Evolutionary conservation across 2,888 invertebrate genomes (phyloP).

Genomic region (Asteroscopus sphinx): DNA sequence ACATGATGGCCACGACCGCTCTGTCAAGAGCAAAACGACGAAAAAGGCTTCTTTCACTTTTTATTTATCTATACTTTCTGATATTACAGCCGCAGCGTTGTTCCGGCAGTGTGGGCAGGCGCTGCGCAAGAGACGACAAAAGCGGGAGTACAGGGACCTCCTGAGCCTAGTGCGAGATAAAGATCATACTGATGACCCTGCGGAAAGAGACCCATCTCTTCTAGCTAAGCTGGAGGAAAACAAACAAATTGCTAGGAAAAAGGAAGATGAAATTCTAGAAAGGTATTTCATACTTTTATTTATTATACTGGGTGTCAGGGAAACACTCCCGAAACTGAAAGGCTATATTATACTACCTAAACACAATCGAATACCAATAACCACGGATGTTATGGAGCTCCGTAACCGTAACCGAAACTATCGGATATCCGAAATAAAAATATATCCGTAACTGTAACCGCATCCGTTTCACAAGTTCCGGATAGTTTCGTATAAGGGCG

Average conservation of each 20-base stretch:
- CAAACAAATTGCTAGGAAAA: constrained; percentile 64
- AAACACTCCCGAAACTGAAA: too few relatives aligned
- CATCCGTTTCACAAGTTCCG: too few relatives aligned
- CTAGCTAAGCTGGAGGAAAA: constrained; percentile 87
- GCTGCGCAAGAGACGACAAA: constrained; percentile 73
- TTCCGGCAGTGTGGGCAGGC: constrained; percentile 77
- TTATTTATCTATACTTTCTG: background rate
- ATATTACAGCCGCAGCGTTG: constrained; percentile 66
- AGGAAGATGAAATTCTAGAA: constrained; percentile 65
- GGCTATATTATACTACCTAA: too few relatives aligned
- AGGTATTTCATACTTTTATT: constrained; percentile 11
- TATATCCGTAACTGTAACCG: too few relatives aligned
- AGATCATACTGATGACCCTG: constrained; percentile 85
- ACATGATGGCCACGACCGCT: too few relatives aligned
- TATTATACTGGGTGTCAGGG: too few relatives aligned
- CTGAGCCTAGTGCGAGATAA: constrained; percentile 67
- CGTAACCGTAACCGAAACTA: too few relatives aligned
- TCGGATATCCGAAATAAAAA: too few relatives aligned
- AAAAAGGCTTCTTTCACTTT: background rate
- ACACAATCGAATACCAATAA: too few relatives aligned
- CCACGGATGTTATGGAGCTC: too few relatives aligned
- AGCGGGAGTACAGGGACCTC: constrained; percentile 79
- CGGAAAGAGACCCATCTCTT: constrained; percentile 86
- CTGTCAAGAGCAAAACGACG: too few relatives aligned
- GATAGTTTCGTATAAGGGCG: too few relatives aligned